These are phyloP conservation scores for Eospalax fontanierii DNA, from an alignment of 2,797 vertebrate species.

Conservation along the genomic window DNA sequence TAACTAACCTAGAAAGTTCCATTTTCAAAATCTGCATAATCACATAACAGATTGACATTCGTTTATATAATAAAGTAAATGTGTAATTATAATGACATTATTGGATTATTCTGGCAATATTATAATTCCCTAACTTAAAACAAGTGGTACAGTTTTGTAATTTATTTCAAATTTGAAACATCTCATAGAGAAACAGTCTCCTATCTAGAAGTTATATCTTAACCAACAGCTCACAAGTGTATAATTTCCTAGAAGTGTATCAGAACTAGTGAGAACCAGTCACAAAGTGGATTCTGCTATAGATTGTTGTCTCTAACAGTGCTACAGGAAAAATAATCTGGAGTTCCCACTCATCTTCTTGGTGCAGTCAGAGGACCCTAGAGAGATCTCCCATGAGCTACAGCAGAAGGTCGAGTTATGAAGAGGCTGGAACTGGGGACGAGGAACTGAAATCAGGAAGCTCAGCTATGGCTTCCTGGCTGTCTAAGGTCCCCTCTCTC, in stretches of 20 bases:
- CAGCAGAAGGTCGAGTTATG: neutral
- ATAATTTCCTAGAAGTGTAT: constrained; percentile 42
- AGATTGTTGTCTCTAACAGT: neutral
- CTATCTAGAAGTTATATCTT: constrained; percentile 64
- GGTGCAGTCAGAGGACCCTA: neutral
- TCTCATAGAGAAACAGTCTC: constrained; percentile 25
- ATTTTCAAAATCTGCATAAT: constrained; percentile 87
- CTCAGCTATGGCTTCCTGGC: neutral
- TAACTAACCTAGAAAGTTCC: constrained; percentile 87
- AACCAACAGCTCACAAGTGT: constrained; percentile 50
- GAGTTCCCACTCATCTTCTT: neutral
- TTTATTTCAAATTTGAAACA: constrained; percentile 67
- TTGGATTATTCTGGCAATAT: constrained; percentile 82
- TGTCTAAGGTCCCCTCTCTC: neutral
- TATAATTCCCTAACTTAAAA: constrained; percentile 77
- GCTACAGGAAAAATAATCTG: neutral
- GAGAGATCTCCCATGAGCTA: neutral
- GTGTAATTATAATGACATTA: constrained; percentile 87
- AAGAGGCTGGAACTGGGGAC: neutral
- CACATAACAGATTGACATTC: constrained; percentile 87
- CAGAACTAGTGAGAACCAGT: constrained; percentile 44
- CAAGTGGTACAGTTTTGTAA: constrained; percentile 41
- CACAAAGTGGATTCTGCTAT: neutral
- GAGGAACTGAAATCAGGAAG: constrained; percentile 16
- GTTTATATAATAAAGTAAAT: constrained; percentile 84